Percentiles rank a stretch among this genome's conserved stretches.
Conservation (phyloP, 2,797 vertebrate genomes). For the Acrossocheilus fasciatus region DNA sequence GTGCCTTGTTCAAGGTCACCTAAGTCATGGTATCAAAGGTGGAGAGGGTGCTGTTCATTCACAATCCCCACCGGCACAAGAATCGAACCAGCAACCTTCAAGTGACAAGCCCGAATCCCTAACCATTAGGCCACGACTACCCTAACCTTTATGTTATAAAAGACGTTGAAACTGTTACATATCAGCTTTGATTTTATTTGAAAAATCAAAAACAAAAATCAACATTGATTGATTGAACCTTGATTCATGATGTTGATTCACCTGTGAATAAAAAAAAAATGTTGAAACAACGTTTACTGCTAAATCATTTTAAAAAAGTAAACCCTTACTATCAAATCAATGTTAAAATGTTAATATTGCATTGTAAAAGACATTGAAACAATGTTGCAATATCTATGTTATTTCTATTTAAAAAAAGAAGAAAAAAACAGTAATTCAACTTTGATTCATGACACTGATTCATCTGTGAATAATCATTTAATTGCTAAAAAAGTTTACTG, state of each 20-base stretch:
- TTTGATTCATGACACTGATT: background rate
- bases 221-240: background rate
- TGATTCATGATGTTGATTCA: background rate
- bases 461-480: background rate
- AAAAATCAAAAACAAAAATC: background rate
- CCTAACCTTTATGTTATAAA: background rate
- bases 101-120: no score
- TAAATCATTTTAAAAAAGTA: background rate
- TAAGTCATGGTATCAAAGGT: no score
- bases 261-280: background rate
- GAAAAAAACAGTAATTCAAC: no score
- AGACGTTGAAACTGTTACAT: background rate
- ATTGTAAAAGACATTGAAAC: background rate
- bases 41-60: no score
- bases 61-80: no score
- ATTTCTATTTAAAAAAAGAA: no score
- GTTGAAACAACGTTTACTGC: background rate
- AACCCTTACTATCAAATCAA: background rate
- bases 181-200: background rate
- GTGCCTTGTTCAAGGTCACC: no score
- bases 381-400: background rate
- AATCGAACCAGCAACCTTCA: no score
- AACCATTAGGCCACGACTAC: no score
- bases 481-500: no score
- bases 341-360: background rate